Evolutionary conservation across 2,113 vertebrate species (phyloP), one percentile per base, ranked within the genome.

Genomic region (Pseudorhombus dupliciocellatus): DNA sequence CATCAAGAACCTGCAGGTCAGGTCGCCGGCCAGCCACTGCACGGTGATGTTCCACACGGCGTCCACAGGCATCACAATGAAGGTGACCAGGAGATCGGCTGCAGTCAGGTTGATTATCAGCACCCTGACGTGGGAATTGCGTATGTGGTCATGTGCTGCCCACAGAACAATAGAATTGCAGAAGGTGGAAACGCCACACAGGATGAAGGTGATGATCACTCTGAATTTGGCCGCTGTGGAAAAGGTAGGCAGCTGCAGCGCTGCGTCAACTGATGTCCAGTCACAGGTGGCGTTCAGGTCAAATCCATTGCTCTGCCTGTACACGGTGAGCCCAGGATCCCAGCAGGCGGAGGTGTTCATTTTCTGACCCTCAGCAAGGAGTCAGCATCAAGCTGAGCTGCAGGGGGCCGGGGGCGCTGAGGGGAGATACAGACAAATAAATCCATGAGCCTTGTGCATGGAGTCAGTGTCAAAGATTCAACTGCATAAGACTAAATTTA

Each of bases 51-150:
- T 95, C 95, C 95, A 95, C 0, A 56, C 90, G 0, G 90, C 93
- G 0, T 95, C 94, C 89, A 95, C 79, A 0, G 95, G 95, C 95
- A 95, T 96, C 84, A 96, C 94, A 0, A 90, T 83, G 79, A 94
- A 85, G 0, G 94, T 94, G 25, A 95, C 93, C 87, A 95, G 70
- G 44, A 95, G 89, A 73, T 95, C 94, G 0, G 95, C 95, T 18
- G 87, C 74, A 0, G 80, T 94, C 72, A 95, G 75, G 90, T 94
- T 94, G 68, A 94, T 78, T 61, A 96, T 93, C 71, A 96, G 83
- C 0, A 92, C 85, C 52, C 86, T 79, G 60, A 95, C 90, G 0
- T 94, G 94, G 42, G 93, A 95, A 37, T 87, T 84, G 18, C 83
- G 83, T n/a, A 80, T 87, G 67, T 88, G 77, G 42, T 77, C 56